Conservation (phyloP, 2,797 vertebrate species). For the Clamator glandarius region DNA sequence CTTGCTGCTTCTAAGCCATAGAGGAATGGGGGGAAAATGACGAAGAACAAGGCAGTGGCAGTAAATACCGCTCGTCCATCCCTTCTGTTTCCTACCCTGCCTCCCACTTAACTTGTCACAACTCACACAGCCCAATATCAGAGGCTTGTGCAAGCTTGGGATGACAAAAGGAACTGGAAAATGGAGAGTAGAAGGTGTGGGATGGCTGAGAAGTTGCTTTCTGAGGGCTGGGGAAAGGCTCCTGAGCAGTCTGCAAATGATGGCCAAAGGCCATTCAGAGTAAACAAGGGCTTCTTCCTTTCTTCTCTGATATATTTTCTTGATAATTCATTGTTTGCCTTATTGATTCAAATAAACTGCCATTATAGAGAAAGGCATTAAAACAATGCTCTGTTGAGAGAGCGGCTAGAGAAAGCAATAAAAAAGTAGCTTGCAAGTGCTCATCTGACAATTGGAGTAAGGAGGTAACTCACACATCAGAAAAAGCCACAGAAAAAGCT, state of each 20-base stretch:
- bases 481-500: not conserved
- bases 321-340: not conserved
- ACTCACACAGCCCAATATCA: not conserved
- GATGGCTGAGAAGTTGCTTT: not conserved
- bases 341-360: not conserved
- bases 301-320: not conserved
- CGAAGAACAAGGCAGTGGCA: not conserved
- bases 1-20: not conserved
- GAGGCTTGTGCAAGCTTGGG: not conserved
- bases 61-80: not conserved
- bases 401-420: not conserved
- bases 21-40: not conserved
- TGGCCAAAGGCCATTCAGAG: not conserved
- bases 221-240: not conserved
- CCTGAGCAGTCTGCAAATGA: not conserved
- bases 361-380: not conserved
- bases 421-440: not conserved
- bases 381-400: not conserved
- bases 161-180: not conserved
- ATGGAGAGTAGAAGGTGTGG: not conserved
- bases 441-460: not conserved
- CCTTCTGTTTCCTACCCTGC: not conserved
- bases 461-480: not conserved
- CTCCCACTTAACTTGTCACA: not conserved
- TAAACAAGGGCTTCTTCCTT: not conserved